Conservation (phyloP, 2,888 invertebrate genomes). For the Tineola bisselliella region DNA sequence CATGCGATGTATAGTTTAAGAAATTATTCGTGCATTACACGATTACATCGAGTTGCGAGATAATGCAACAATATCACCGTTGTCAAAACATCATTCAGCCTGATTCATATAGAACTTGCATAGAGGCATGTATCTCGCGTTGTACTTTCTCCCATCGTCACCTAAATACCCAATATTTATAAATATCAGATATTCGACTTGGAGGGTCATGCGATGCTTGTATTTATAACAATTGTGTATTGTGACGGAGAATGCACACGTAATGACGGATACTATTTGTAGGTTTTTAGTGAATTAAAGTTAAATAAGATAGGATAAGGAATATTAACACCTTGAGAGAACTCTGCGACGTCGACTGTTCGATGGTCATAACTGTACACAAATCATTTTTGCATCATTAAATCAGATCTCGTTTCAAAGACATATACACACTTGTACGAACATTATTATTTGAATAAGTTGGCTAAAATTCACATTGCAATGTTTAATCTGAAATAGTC, state of each 20-base stretch:
- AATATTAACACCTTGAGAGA: not conserved
- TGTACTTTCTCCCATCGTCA: not conserved
- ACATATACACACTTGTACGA: not conserved
- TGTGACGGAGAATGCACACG: not conserved
- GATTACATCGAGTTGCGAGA: not conserved
- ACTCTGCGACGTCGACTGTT: not conserved
- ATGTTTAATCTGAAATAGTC: no score
- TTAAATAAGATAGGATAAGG: not conserved
- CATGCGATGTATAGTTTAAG: conserved; percentile 1
- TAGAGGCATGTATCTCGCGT: not conserved
- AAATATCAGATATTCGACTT: not conserved
- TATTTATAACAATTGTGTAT: not conserved
- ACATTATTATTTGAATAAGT: no score
- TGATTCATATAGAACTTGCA: not conserved
- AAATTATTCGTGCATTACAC: not conserved
- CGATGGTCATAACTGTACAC: not conserved
- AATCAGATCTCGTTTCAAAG: not conserved
- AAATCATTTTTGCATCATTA: not conserved
- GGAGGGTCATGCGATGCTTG: not conserved
- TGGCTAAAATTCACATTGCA: no score
- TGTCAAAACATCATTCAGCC: not conserved
- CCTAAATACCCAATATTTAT: not conserved
- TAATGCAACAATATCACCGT: not conserved
- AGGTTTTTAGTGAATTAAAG: not conserved
- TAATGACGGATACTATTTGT: not conserved